phyloP scores from a whole-genome alignment of 2,888 invertebrate species.

The Sarcophaga variegata region DNA sequence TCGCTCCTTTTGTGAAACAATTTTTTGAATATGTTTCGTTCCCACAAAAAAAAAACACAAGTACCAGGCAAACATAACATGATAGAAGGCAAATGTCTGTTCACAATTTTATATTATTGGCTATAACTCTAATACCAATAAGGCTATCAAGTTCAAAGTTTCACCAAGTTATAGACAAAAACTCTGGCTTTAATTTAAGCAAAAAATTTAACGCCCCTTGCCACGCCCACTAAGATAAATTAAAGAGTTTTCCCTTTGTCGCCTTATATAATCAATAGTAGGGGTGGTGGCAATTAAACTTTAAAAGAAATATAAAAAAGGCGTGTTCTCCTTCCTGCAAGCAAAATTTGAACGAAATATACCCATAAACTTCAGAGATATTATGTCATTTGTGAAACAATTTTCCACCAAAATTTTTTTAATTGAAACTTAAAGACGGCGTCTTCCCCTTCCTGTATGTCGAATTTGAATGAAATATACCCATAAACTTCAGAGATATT shows the following conservation, averaged over 20 bases:
- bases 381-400: background rate
- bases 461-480: background rate
- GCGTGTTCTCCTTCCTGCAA: background rate
- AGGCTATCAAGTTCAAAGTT: too few relatives aligned
- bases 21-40: too few relatives aligned
- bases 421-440: background rate
- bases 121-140: too few relatives aligned
- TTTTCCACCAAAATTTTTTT: too few relatives aligned
- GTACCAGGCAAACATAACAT: too few relatives aligned
- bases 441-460: background rate
- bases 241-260: background rate
- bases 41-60: too few relatives aligned
- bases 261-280: background rate
- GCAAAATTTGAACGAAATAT: background rate
- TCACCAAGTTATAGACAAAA: too few relatives aligned
- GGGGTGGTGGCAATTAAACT: fast-evolving
- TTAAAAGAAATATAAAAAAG: background rate
- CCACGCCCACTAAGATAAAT: background rate
- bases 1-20: too few relatives aligned
- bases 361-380: background rate
- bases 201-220: background rate
- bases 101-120: too few relatives aligned
- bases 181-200: too few relatives aligned
- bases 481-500: background rate
- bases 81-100: too few relatives aligned